A percentile compares a stretch with the other conserved stretches of the same genome.
phyloP scores from a whole-genome alignment of 2,888 invertebrate species.

The Oasisia sp. region DNA sequence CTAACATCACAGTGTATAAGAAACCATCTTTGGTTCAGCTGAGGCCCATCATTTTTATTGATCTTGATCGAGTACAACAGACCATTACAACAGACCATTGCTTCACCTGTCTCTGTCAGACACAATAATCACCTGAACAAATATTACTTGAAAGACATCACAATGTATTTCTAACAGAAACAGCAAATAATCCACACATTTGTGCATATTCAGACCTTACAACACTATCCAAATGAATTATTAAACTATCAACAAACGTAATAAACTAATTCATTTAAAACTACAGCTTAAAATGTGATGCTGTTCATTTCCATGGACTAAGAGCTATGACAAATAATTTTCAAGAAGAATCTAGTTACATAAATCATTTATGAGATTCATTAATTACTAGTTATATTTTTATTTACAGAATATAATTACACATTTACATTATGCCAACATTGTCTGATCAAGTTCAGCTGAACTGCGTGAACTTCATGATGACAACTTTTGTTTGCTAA shows the following conservation, averaged over 20 bases:
- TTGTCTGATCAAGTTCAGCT: neutral
- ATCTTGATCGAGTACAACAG: neutral
- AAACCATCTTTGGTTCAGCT: neutral
- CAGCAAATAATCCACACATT: neutral
- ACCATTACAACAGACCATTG: neutral
- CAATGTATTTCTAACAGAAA: neutral
- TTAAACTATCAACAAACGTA: neutral
- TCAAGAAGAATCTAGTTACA: neutral
- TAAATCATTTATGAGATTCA: neutral
- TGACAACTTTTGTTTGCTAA: neutral
- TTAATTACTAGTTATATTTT: neutral
- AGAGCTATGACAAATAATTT: neutral
- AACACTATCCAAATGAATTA: neutral
- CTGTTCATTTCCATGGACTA: neutral
- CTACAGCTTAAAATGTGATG: neutral
- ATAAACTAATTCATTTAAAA: neutral
- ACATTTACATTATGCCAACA: neutral
- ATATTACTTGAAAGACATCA: neutral
- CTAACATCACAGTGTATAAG: no score
- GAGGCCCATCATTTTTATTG: neutral
- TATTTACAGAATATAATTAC: neutral
- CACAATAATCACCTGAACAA: neutral
- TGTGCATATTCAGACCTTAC: neutral
- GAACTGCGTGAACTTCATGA: neutral
- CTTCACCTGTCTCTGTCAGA: neutral